A percentile compares a stretch with the other conserved stretches of the same genome.
phyloP scores from a whole-genome alignment of 2,888 invertebrate species.

The Siphonodentalium dalli region DNA sequence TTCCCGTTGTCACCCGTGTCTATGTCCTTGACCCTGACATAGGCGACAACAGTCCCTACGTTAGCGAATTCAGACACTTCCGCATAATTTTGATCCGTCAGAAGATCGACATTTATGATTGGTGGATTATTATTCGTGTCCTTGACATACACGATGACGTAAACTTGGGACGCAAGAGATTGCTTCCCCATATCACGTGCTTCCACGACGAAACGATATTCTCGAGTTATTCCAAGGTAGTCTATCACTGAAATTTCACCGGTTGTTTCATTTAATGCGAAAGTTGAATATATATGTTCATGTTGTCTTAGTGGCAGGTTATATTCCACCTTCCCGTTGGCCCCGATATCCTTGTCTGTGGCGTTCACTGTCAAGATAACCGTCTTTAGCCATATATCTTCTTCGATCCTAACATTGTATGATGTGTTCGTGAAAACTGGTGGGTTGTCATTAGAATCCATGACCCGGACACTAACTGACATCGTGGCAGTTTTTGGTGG shows the following conservation, averaged over 20 bases:
- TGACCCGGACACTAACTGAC: slow-evolving; percentile 58
- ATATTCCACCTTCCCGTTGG: slow-evolving; percentile 95
- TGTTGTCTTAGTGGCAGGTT: slow-evolving; percentile 71
- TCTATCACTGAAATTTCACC: slow-evolving; percentile 82
- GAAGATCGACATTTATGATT: slow-evolving; percentile 39
- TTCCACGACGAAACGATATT: slow-evolving; percentile 32
- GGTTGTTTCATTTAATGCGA: slow-evolving; percentile 87
- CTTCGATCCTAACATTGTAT: slow-evolving; percentile 78
- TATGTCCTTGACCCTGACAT: slow-evolving; percentile 82
- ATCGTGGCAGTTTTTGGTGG: slow-evolving; percentile 37
- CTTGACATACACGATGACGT: slow-evolving; percentile 39
- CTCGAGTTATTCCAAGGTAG: slow-evolving; percentile 27
- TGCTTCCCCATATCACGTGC: slow-evolving; percentile 41
- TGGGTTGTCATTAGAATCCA: slow-evolving; percentile 75
- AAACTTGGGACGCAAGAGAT: slow-evolving; percentile 35
- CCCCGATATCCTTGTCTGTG: slow-evolving; percentile 91
- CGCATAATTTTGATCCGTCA: slow-evolving; percentile 32
- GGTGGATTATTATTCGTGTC: slow-evolving; percentile 53
- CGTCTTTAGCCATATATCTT: slow-evolving; percentile 54
- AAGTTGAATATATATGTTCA: slow-evolving; percentile 72
- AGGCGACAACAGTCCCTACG: slow-evolving; percentile 73
- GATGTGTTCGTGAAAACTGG: slow-evolving; percentile 89
- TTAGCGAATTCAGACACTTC: slow-evolving; percentile 84
- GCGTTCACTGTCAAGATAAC: slow-evolving; percentile 77
- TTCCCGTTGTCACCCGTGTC: slow-evolving; percentile 86